These are phyloP conservation scores for Apis dorsata DNA, from an alignment of 1,140 invertebrate species.

Conservation along the genomic window DNA sequence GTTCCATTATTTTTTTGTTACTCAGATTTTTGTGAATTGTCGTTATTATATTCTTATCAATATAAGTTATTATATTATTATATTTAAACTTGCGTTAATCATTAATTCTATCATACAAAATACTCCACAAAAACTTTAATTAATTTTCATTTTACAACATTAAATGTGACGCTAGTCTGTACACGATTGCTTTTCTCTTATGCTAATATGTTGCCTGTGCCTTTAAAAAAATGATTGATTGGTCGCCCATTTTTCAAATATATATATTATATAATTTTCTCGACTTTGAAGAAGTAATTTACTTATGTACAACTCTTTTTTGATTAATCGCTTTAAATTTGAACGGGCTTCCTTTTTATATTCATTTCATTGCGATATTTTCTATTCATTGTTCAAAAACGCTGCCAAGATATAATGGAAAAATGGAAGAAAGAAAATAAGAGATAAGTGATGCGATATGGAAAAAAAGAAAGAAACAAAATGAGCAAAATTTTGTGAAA, in stretches of 20 bases:
- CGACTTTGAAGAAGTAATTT: too few relatives aligned
- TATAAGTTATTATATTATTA: background rate
- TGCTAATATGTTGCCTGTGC: constrained; percentile 71
- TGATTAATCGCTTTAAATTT: constrained; percentile 56
- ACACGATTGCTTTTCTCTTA: background rate
- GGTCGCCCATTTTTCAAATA: constrained; percentile 38
- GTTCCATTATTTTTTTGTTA: constrained; percentile 8
- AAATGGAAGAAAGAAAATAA: constrained; percentile 28
- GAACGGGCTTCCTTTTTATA: constrained; percentile 70
- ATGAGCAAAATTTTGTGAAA: constrained; percentile 38
- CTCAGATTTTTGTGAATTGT: background rate
- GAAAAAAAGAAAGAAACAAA: constrained; percentile 41
- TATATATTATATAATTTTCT: background rate
- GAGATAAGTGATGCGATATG: constrained; percentile 12
- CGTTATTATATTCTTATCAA: background rate
- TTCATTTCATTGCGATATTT: constrained; percentile 62
- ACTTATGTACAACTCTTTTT: background rate
- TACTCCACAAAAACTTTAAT: background rate
- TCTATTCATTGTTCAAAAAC: constrained; percentile 65
- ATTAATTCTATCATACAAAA: background rate
- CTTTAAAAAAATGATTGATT: constrained; percentile 72
- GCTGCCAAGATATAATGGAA: constrained; percentile 69
- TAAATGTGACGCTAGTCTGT: background rate
- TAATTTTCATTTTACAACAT: background rate
- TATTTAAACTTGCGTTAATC: background rate